These are phyloP conservation scores for Trogon melanurus DNA, from an alignment of 2,113 vertebrate genomes.

Conservation along the genomic window DNA sequence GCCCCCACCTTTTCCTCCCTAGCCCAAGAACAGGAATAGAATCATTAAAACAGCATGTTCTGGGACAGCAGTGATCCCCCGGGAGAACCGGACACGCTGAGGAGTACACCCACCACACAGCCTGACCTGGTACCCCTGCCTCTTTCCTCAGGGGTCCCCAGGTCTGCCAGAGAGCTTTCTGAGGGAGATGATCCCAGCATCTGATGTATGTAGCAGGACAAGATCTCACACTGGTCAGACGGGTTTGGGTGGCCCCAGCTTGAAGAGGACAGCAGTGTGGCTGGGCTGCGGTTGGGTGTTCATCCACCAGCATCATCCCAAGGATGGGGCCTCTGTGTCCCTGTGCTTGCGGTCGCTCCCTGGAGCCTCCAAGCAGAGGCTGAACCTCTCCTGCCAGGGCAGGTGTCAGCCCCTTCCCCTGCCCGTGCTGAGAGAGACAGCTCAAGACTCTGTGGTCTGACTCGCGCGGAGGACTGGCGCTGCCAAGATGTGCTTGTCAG, in stretches of 20 bases:
- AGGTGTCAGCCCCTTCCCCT: background rate
- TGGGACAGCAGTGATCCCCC: background rate
- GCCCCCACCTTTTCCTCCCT: slow-evolving; percentile 66
- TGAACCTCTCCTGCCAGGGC: background rate
- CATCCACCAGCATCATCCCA: background rate
- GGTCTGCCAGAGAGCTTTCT: background rate
- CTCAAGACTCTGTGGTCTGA: background rate
- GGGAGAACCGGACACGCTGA: background rate
- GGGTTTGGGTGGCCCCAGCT: background rate
- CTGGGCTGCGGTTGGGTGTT: background rate
- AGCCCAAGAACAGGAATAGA: slow-evolving; percentile 57
- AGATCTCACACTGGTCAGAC: background rate
- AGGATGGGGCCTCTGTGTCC: background rate
- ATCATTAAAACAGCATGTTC: slow-evolving; percentile 58
- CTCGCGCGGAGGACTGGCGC: background rate
- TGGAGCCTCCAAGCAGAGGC: background rate
- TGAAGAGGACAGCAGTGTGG: background rate
- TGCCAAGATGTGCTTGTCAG: slow-evolving; percentile 18
- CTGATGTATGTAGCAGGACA: background rate
- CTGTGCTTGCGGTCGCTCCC: background rate
- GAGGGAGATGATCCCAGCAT: background rate
- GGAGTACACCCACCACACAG: rapidly evolving
- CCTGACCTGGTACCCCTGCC: background rate
- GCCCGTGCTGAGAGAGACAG: background rate
- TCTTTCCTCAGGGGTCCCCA: background rate